phyloP scores from a whole-genome alignment of 2,888 invertebrate species.

The Trachelus stipa region DNA sequence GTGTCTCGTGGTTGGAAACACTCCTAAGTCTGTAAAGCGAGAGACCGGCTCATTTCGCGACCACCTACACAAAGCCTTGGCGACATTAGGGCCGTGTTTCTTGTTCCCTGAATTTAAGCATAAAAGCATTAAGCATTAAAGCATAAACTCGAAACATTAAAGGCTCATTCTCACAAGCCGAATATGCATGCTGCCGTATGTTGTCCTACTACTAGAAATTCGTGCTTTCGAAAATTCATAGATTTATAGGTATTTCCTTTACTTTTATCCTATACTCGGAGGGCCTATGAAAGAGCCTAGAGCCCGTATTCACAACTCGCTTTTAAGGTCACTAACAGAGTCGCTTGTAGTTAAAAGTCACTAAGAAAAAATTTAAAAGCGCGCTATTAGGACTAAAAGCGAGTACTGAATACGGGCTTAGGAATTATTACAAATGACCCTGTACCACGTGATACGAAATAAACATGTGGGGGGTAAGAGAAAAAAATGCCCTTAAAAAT shows the following conservation, averaged over 20 bases:
- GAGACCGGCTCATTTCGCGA: background rate
- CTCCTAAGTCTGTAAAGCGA: background rate
- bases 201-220: background rate
- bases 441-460: background rate
- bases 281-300: background rate
- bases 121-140: too few relatives aligned
- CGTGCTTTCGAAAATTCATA: background rate
- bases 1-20: background rate
- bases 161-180: background rate
- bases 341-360: too few relatives aligned
- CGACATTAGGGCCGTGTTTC: background rate
- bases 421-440: background rate
- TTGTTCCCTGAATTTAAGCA: background rate
- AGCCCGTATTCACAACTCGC: too few relatives aligned
- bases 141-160: background rate
- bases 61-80: background rate
- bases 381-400: too few relatives aligned
- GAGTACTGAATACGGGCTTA: too few relatives aligned
- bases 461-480: too few relatives aligned
- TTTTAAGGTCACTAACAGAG: too few relatives aligned
- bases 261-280: background rate
- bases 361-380: too few relatives aligned
- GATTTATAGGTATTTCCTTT: background rate
- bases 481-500: too few relatives aligned
- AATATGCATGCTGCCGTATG: too few relatives aligned